Evolutionary conservation across 2,113 vertebrate genomes (phyloP).

Genomic region (Phyllopteryx taeniolatus): DNA sequence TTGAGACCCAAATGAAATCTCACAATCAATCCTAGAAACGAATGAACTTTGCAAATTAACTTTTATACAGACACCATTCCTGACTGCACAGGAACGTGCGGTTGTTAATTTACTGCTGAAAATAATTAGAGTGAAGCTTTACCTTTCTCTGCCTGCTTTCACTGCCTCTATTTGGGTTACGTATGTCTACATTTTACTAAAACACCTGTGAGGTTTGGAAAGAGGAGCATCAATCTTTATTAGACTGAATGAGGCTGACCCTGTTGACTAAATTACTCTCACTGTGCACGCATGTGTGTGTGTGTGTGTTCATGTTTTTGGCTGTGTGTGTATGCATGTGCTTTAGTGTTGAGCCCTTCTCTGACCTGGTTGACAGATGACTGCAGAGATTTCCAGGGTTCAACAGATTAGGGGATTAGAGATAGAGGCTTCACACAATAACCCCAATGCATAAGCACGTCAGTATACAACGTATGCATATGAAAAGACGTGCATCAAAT

Average conservation of each 20-base stretch:
- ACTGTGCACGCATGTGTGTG: conserved; percentile 11
- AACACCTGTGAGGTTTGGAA: conserved; percentile 63
- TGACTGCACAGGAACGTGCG: not conserved
- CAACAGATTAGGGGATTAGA: conserved; percentile 78
- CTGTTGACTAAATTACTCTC: conserved; percentile 65
- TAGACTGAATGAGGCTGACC: conserved; percentile 64
- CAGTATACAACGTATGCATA: conserved; percentile 9
- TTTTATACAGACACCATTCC: conserved; percentile 9
- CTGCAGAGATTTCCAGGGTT: conserved; percentile 72
- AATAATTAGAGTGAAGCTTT: conserved; percentile 15
- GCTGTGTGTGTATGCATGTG: conserved; percentile 8
- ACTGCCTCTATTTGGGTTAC: conserved; percentile 59
- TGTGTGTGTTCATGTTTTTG: conserved; percentile 13
- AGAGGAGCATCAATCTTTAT: conserved; percentile 67
- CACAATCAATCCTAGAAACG: not conserved
- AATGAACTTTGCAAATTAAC: conserved; percentile 8
- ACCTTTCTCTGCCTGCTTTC: conserved; percentile 11
- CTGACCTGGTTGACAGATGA: conserved; percentile 70
- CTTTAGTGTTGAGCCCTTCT: conserved; percentile 38
- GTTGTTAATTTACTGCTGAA: conserved; percentile 16
- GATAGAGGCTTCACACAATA: conserved; percentile 70
- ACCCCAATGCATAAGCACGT: conserved; percentile 55
- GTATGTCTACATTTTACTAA: conserved; percentile 60
- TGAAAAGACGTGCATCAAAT: conserved; percentile 21
- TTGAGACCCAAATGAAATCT: not conserved